phyloP scores from a whole-genome alignment of 2,797 vertebrate species.

The Enteromius afrohamiltoni region DNA sequence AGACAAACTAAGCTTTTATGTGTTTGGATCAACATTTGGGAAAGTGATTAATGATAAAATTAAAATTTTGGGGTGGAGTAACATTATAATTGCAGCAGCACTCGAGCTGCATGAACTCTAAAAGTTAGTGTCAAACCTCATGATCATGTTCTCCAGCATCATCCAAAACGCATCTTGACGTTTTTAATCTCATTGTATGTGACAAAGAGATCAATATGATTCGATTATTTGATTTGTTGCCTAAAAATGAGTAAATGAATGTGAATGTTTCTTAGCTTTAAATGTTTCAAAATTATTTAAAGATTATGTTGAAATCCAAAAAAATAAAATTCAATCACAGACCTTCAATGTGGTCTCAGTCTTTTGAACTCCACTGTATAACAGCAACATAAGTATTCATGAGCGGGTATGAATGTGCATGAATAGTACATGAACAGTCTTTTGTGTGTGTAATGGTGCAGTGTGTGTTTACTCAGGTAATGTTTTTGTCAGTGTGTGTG shows the following conservation, averaged over 20 bases:
- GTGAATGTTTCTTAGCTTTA: not conserved
- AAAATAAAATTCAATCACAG: not conserved
- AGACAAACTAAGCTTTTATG: no score
- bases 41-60: no score
- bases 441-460: constrained; percentile 30
- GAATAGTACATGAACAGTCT: not conserved
- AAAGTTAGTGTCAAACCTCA: not conserved
- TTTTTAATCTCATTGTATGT: not conserved
- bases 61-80: no score
- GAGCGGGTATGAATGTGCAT: constrained; percentile 23
- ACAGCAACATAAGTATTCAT: constrained; percentile 6
- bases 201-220: not conserved
- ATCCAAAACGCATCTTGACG: not conserved
- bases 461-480: not conserved
- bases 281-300: constrained; percentile 1
- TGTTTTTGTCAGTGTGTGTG: not conserved
- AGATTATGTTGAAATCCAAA: not conserved
- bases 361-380: not conserved
- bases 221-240: not conserved
- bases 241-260: no score
- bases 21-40: no score
- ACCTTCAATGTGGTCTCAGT: constrained; percentile 7
- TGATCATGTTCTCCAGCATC: not conserved
- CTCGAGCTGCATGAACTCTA: not conserved
- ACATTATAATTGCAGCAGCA: not conserved